Percentiles rank a stretch among this genome's conserved stretches.
Evolutionary conservation across 2,797 vertebrate species (phyloP).

Genomic region (Chloroceryle inda): DNA sequence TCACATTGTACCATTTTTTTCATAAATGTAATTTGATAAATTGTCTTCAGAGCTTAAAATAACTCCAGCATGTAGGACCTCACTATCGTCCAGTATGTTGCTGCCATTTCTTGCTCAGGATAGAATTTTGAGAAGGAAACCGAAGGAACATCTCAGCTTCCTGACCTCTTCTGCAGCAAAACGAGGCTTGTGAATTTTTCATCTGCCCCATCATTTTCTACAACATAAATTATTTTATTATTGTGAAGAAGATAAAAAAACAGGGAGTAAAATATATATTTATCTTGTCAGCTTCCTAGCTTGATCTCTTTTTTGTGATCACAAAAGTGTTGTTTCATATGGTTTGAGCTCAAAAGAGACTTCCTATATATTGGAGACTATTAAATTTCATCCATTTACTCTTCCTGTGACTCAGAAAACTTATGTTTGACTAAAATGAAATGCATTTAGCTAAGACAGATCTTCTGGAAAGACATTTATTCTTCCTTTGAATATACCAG

Average conservation of each 20-base stretch:
- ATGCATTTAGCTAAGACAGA: not conserved
- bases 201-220: not conserved
- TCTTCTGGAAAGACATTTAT: not conserved
- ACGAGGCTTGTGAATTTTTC: not conserved
- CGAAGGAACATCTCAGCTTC: not conserved
- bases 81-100: not conserved
- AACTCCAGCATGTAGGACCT: not conserved
- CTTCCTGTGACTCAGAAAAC: conserved; percentile 20
- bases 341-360: not conserved
- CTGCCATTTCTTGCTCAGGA: not conserved
- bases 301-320: not conserved
- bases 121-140: not conserved
- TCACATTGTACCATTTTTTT: conserved; percentile 7
- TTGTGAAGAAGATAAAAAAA: not conserved
- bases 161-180: not conserved
- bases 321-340: not conserved
- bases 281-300: not conserved
- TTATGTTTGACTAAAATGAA: conserved; percentile 28
- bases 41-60: conserved; percentile 33
- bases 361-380: not conserved
- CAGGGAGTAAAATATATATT: not conserved
- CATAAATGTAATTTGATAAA: conserved; percentile 46
- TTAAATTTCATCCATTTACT: conserved; percentile 29
- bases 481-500: not conserved
- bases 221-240: not conserved